Evolutionary conservation across 2,888 invertebrate genomes (phyloP), one percentile per base, ranked within the genome.

Genomic region (Leptogaster cylindrica): DNA sequence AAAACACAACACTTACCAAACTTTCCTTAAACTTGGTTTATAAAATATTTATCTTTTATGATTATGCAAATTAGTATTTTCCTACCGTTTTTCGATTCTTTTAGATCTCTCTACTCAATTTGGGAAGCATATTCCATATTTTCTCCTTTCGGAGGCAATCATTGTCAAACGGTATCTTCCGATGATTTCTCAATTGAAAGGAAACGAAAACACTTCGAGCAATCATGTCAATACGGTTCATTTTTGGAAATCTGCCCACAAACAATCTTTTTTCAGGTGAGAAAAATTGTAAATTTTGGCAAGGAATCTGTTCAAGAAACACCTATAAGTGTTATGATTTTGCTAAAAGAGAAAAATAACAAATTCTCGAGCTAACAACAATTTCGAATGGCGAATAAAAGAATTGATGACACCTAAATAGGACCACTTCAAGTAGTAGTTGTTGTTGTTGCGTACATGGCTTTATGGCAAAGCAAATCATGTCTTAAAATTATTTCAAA

Each of bases 221-320:
- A 28, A 23, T 61, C 28, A 61, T 36, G 18, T 41, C 16, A 44
- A 28, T 44, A 41, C 2, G 23, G 27, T 28, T 61, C 61, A 28
- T 61, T 52, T 46, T 61, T 61, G 61, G 61, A 61, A 44, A 61
- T 61, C 61, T 61, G 61, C 61, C 61, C 61, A 27, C 61, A 61
- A 61, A 61, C 44, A 61, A 61, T 16, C 25, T 61, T 44, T 28
- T 44, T 61, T 41, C 25, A 44, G 61, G 61, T 28, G 44, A 44
- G 44, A 44, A 61, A 61, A 61, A 61, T 61, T 61, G 61, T 44
- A 61, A 61, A 61, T 44, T n/a, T 61, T 41, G 44, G 61, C 61
- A 44, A 44, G 61, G 44, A 61, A 61, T 61, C 61, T 7, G 18
- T 61, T 61, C 28, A 61, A 61, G 20, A 4, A n/a, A n/a, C n/a